Evolutionary conservation across 2,113 vertebrate species (phyloP), one percentile per base, ranked within the genome.

Genomic region (Geococcyx californianus): DNA sequence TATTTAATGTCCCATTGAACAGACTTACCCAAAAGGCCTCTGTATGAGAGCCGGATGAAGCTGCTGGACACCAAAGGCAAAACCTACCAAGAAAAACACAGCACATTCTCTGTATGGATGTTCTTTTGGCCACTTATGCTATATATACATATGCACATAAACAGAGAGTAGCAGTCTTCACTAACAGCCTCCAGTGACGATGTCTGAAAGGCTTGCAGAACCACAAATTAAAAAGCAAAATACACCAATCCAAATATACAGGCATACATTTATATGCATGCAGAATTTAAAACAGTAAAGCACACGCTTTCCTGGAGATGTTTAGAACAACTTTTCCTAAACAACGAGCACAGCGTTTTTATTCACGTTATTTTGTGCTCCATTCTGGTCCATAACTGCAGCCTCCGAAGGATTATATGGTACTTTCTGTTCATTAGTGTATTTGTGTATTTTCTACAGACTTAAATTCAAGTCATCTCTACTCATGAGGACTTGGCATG

Each of bases 1-100:
- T 79, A 13, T 72, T 66, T 81, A 81, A 97, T 49, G 77, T 94
- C 59, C 69, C 80, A 62, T 66, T 89, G 64, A 92, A 93, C 29
- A 55, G 54, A 98, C 98, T 98, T 99, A 99, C 99, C 99, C 99
- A 93, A 99, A 99, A 97, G 99, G 99, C 98, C 99, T 99, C 96
- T 99, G 99, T 97, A 99, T 99, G 96, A 99, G 99, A 64, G 99
- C 99, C 59, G 99, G 99, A 97, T 99, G 99, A 97, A 99, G 99
- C 66, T 99, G 99, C 85, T 99, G 99, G 95, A 99, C 99, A 56
- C 99, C 99, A 97, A 99, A 99, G 89, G 99, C 99, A 98, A 99
- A 99, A 97, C 99, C 99, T 99, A 97, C 34, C 76, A 97, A 96
- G 68, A 97, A 95, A 95, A 98, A 96, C 93, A 98, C 28, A 98